Conservation (phyloP, 2,888 invertebrate genomes). For the Proisotoma minuta region DNA sequence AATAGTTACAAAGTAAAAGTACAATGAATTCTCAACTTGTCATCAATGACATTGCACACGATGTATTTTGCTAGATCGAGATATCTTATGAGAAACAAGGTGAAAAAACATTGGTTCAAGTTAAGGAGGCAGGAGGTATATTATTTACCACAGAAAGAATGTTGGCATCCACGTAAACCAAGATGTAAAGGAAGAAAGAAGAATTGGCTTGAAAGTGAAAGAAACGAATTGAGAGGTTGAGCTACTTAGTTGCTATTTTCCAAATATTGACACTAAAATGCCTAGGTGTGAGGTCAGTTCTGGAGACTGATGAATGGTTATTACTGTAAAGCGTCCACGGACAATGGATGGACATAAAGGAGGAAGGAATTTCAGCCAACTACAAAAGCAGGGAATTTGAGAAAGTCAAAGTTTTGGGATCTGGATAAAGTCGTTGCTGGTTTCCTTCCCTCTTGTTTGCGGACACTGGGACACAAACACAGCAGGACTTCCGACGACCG, state of each 20-base stretch:
- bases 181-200: constrained; percentile 7
- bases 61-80: no score
- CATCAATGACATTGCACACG: no score
- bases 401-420: constrained; percentile 22
- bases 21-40: no score
- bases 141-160: neutral
- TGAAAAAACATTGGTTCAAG: neutral
- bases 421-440: constrained; percentile 17
- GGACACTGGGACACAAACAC: constrained; percentile 33
- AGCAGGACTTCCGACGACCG: constrained; percentile 46
- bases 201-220: constrained; percentile 20
- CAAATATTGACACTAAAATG: constrained; percentile 46
- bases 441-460: constrained; percentile 10
- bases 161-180: neutral
- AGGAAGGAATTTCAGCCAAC: constrained; percentile 26
- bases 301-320: constrained; percentile 15
- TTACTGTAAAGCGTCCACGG: constrained; percentile 26
- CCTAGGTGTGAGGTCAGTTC: constrained; percentile 46
- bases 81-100: constrained; percentile 1
- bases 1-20: no score
- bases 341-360: constrained; percentile 38
- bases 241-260: constrained; percentile 39
- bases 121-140: neutral
- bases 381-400: constrained; percentile 21
- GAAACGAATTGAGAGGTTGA: constrained; percentile 28